Evolutionary conservation across 2,888 invertebrate species (phyloP), one percentile per base, ranked within the genome.

Genomic region (Actias luna): DNA sequence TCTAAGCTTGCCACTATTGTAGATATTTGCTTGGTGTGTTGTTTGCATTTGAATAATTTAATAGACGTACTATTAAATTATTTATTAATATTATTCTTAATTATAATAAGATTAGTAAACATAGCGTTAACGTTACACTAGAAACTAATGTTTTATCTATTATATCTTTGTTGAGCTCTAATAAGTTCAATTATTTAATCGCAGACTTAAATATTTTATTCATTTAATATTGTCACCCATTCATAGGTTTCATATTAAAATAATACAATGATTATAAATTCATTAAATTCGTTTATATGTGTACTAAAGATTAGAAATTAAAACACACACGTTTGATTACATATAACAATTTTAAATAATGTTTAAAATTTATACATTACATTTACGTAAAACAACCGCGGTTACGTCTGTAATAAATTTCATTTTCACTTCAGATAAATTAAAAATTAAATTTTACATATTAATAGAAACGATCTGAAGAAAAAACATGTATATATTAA

Each of bases 321-420:
- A 33, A 33, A 1, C 12, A 5, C 10, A 7, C 7, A 1, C 1
- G 2, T 12, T 1, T 33, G 33, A 33, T 7, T 33, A 33, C 33
- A 33, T 7, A 12, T 33, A 33, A 33, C 12, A 33, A 33, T 5
- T 3, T n/a, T n/a, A n/a, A n/a, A n/a, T n/a, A n/a, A 14, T 5
- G 2, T 10, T 14, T n/a, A n/a, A 16, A 16, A 5, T 39, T 39
- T 5, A 39, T 39, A 39, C n/a, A 2, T 39, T 5, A n/a, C 14
- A 39, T 1, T 16, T 39, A 39, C 0, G 0, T 5, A 33, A 25
- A 52, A 16, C 14, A 39, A 35, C 5, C 42, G n/a, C n/a, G 33
- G 8, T 33, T 10, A 7, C 33, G 12, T 50, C 22, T 60, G 60
- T 50, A 60, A 60, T 60, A 60, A 52, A 29, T 33, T 35, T 18